A percentile compares a stretch with the other conserved stretches of the same genome.
These are phyloP conservation scores for Sepioteuthis lessoniana DNA, from an alignment of 2,888 invertebrate species.

Conservation along the genomic window DNA sequence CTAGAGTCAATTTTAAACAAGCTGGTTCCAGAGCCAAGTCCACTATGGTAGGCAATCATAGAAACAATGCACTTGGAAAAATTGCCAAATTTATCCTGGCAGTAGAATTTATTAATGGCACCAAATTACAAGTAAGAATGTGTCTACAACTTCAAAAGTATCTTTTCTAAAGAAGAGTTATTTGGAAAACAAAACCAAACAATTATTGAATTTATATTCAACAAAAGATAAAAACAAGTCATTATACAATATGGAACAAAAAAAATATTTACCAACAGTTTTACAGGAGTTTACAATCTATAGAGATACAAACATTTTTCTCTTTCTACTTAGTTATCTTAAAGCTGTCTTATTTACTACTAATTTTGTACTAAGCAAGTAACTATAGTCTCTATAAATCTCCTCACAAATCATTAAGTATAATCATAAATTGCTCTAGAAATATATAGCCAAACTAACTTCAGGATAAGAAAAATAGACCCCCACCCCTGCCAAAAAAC, in stretches of 20 bases:
- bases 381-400: too few species aligned
- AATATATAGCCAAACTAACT: too few species aligned
- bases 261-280: too few species aligned
- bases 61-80: neutral
- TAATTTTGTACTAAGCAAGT: too few species aligned
- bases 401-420: too few species aligned
- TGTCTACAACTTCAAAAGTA: neutral
- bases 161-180: neutral
- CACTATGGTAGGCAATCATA: neutral
- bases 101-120: neutral
- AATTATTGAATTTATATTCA: neutral
- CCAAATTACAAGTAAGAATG: constrained; percentile 33
- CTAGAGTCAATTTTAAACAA: neutral
- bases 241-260: neutral
- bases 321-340: too few species aligned
- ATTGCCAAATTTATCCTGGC: neutral
- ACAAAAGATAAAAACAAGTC: neutral
- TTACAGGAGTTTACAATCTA: too few species aligned
- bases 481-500: too few species aligned
- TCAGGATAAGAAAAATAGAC: too few species aligned
- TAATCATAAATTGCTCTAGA: too few species aligned
- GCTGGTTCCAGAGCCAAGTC: neutral
- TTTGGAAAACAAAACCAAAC: neutral
- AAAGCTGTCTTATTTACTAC: too few species aligned
- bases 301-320: too few species aligned